A percentile compares a stretch with the other conserved stretches of the same genome.
phyloP scores from a whole-genome alignment of 2,113 vertebrate species.

The Elaphurus davidianus region DNA sequence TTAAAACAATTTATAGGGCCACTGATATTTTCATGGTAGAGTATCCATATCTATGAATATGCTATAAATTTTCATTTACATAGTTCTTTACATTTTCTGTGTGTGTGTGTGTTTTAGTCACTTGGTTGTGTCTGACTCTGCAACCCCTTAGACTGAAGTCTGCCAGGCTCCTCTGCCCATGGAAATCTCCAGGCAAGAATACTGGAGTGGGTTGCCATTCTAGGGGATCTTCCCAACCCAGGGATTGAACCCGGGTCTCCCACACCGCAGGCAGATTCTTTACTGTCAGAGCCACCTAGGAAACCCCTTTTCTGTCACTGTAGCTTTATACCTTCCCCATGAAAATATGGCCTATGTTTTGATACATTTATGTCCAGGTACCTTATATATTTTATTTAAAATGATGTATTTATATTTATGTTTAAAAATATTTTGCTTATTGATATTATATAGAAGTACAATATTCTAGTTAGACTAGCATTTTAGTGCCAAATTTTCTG shows the following conservation, averaged over 20 bases:
- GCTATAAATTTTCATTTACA: not conserved
- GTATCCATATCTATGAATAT: not conserved
- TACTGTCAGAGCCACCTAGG: not conserved
- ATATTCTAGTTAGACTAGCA: not conserved
- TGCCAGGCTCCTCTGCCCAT: not conserved
- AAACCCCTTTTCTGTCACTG: not conserved
- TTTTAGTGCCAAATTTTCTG: conserved; percentile 18
- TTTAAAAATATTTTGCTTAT: not conserved
- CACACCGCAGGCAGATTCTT: not conserved
- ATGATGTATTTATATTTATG: not conserved
- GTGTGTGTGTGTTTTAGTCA: not conserved
- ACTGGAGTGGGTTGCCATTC: not conserved
- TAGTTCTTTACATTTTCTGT: not conserved
- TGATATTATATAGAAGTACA: not conserved
- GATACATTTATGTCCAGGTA: not conserved
- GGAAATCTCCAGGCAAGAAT: not conserved
- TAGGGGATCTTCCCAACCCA: not conserved
- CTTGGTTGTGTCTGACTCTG: not conserved
- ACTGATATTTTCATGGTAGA: not conserved
- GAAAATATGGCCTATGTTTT: not conserved
- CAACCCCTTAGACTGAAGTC: not conserved
- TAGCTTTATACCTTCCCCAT: not conserved
- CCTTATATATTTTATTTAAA: conserved; percentile 5
- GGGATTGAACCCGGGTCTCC: not conserved
- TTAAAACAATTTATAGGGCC: not conserved